Evolutionary conservation across 2,113 vertebrate genomes (phyloP), one percentile per base, ranked within the genome.

Genomic region (Desmodus rotundus): DNA sequence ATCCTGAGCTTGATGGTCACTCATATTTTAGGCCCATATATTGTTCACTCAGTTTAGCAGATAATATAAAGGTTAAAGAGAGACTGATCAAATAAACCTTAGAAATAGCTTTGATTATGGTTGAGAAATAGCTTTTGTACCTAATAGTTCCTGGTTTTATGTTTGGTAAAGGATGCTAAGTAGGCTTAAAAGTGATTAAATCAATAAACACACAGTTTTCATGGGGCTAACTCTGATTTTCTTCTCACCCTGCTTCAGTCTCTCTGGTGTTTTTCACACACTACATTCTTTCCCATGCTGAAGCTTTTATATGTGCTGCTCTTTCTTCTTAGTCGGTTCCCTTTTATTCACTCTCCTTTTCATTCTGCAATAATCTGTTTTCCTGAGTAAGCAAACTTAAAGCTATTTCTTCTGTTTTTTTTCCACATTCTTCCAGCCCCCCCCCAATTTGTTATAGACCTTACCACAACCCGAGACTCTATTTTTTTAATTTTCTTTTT

Each of bases 71-170:
- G 45, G 50, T 90, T 85, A 92, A 74, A 78, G 56, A 91, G 88
- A 90, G 8, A 74, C n/a, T 80, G n/a, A 92, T 91, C 33, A 95
- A 92, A 56, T 80, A 88, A 85, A 80, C 15, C 31, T 92, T 73
- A 82, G 73, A 78, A 93, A 58, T 70, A 63, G 3, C 52, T 76
- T 85, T 7, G 14, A 36, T 77, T 28, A 63, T 68, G 10, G 4
- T 63, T 88, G 56, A 72, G 85, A 91, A 93, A 86, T 86, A 65
- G 52, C 15, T 50, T 91, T 90, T 45, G 61, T 81, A 73, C 61
- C 68, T 80, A 36, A 43, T 88, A 33, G 10, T 38, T 41, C 17
- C n/a, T 88, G 56, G 17, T 82, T 94, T 95, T 36, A 54, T 93
- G 70, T 67, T 96, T 96, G 43, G 4, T 54, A 78, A 85, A 85